Percentiles rank a stretch among this genome's conserved stretches.
phyloP scores from a whole-genome alignment of 2,888 invertebrate genomes.

The Ormyrus thymus region DNA sequence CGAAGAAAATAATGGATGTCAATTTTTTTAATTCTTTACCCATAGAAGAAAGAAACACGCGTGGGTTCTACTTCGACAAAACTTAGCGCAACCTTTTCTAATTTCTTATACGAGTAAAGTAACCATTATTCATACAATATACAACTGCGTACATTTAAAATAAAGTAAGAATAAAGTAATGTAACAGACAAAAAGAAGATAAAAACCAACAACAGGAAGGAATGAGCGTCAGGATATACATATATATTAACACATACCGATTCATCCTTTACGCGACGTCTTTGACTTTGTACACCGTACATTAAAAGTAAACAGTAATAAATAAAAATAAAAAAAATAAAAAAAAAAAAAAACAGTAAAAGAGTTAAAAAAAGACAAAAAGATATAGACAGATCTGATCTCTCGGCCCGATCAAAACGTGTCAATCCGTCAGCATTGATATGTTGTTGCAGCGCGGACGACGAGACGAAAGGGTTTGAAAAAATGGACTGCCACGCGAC shows the following conservation, averaged over 20 bases:
- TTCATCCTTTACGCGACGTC: constrained; percentile 47
- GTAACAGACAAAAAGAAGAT: constrained; percentile 28
- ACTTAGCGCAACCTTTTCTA: constrained; percentile 53
- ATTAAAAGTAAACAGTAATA: constrained; percentile 17
- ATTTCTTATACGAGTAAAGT: constrained; percentile 52
- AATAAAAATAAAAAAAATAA: constrained; percentile 40
- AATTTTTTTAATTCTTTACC: constrained; percentile 50
- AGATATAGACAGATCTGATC: constrained; percentile 32
- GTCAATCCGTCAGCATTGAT: constrained; percentile 18
- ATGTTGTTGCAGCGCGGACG: background rate
- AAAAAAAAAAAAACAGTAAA: constrained; percentile 39
- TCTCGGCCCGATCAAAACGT: constrained; percentile 33
- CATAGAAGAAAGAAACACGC: constrained; percentile 36
- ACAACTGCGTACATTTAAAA: constrained; percentile 35
- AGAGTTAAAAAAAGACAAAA: constrained; percentile 39
- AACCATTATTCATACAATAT: constrained; percentile 48
- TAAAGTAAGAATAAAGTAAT: constrained; percentile 38
- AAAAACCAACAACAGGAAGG: constrained; percentile 28
- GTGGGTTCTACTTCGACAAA: constrained; percentile 36
- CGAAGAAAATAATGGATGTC: constrained; percentile 46
- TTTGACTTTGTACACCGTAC: constrained; percentile 47
- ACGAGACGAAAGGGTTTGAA: constrained; percentile 28
- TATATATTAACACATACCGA: constrained; percentile 28
- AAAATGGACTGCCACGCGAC: constrained; percentile 46
- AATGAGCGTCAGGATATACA: constrained; percentile 13